A percentile compares a stretch with the other conserved stretches of the same genome.
Conservation (phyloP, 2,113 vertebrate genomes). For the Oncorhynchus nerka region DNA sequence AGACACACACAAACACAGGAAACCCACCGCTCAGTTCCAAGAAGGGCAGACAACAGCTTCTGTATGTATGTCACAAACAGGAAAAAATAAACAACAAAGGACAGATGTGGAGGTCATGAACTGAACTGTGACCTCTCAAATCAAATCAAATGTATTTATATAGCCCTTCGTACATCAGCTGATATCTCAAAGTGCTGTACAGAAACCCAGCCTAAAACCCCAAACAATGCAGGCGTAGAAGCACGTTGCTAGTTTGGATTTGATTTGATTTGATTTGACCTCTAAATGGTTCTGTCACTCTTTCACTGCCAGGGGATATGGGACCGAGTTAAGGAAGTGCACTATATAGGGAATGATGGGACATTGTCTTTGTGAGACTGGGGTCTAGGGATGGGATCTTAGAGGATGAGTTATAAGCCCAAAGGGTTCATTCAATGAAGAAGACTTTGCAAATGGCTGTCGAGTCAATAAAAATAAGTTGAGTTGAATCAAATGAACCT, state of each 20-base stretch:
- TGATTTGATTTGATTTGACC: constrained; percentile 8
- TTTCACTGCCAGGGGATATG: background rate
- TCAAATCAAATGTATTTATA: too few species aligned
- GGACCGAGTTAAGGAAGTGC: too few species aligned
- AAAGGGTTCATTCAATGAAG: constrained; percentile 16
- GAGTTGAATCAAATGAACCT: constrained; percentile 29
- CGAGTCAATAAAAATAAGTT: constrained; percentile 2
- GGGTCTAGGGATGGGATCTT: background rate
- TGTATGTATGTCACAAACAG: too few species aligned
- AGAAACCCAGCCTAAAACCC: too few species aligned
- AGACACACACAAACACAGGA: too few species aligned
- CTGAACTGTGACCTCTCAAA: constrained; percentile 22
- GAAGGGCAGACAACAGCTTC: too few species aligned
- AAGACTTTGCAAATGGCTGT: constrained; percentile 31
- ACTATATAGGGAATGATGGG: too few species aligned
- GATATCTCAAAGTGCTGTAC: too few species aligned
- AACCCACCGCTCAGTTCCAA: too few species aligned
- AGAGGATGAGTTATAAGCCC: background rate
- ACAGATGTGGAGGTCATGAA: constrained; percentile 27
- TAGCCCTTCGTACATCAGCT: too few species aligned
- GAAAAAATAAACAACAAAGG: constrained; percentile 1
- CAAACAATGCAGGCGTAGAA: too few species aligned
- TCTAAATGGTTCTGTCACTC: constrained; percentile 5
- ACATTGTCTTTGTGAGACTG: background rate
- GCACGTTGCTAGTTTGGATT: too few species aligned